These are phyloP conservation scores for Ips typographus DNA, from an alignment of 1,140 invertebrate species.

Conservation along the genomic window DNA sequence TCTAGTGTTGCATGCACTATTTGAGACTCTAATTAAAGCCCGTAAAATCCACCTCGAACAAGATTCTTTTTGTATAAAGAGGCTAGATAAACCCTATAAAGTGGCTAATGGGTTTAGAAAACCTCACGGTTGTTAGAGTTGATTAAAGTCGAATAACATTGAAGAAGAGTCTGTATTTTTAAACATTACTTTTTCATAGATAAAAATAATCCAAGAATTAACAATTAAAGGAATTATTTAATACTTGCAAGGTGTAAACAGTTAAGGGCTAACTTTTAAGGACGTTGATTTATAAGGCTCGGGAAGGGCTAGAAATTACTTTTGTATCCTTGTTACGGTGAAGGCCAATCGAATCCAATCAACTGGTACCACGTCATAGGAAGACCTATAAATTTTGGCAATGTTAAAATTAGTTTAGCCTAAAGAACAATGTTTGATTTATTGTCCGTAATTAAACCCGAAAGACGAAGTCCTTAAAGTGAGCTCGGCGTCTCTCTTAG, in stretches of 20 bases:
- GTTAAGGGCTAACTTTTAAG: conserved; percentile 12
- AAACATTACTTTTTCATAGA: not conserved
- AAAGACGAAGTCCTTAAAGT: not conserved
- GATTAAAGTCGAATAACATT: conserved; percentile 8
- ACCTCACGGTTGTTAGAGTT: conserved; percentile 5
- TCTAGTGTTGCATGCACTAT: not conserved
- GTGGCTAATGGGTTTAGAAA: conserved; percentile 10
- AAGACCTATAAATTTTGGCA: conserved; percentile 11
- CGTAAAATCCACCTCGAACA: conserved; percentile 10
- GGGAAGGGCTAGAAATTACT: conserved; percentile 10
- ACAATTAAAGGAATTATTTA: conserved; percentile 2
- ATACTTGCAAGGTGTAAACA: conserved; percentile 5
- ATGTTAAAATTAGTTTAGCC: conserved; percentile 2
- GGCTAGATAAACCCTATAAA: conserved; percentile 15
- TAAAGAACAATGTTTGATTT: conserved; percentile 1
- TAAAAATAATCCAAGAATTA: not conserved
- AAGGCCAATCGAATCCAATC: conserved; percentile 14
- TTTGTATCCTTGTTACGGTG: conserved; percentile 10
- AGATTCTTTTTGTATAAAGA: conserved; percentile 10
- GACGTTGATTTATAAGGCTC: conserved; percentile 12
- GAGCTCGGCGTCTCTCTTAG: too few species aligned
- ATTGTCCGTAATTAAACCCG: not conserved
- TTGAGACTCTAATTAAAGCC: conserved; percentile 14
- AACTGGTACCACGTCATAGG: conserved; percentile 2
- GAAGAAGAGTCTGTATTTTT: conserved; percentile 5